Percentiles rank a stretch among this genome's conserved stretches.
Conservation (phyloP, 2,888 invertebrate species). For the Nipponacmea schrenckii region DNA sequence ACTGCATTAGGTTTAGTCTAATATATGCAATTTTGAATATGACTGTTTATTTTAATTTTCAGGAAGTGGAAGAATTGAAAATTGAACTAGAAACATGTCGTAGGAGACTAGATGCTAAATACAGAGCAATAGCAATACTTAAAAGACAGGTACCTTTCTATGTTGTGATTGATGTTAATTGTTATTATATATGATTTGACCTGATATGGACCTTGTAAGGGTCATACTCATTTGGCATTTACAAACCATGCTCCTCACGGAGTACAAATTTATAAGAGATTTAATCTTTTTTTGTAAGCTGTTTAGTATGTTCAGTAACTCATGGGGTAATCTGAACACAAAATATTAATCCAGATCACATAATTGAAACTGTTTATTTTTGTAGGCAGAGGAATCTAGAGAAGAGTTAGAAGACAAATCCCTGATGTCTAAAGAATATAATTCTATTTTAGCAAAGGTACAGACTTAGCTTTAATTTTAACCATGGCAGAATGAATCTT, state of each 20-base stretch:
- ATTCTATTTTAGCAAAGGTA: conserved; percentile 45
- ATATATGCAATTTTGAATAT: not conserved
- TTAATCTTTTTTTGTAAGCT: too few relatives aligned
- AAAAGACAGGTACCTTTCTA: conserved; percentile 53
- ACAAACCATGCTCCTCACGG: not conserved
- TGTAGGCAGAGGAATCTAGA: conserved; percentile 42
- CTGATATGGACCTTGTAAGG: not conserved
- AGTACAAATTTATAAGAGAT: too few relatives aligned
- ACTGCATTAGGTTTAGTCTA: too few relatives aligned
- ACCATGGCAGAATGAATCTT: not conserved
- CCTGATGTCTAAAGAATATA: conserved; percentile 36
- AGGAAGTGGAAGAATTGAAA: conserved; percentile 62
- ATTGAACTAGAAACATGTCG: conserved; percentile 57
- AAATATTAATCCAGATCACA: not conserved
- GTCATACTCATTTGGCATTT: not conserved
- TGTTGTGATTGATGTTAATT: not conserved
- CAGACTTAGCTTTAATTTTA: not conserved
- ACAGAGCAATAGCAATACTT: conserved; percentile 58
- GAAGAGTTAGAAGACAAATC: conserved; percentile 33
- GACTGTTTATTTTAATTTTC: conserved; percentile 19
- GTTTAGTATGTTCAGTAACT: not conserved
- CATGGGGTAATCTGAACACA: not conserved
- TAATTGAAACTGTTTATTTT: conserved; percentile 7
- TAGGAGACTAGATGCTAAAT: conserved; percentile 57
- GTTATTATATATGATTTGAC: too few relatives aligned